phyloP scores from a whole-genome alignment of 2,888 invertebrate genomes.

The Cryptops parisi region DNA sequence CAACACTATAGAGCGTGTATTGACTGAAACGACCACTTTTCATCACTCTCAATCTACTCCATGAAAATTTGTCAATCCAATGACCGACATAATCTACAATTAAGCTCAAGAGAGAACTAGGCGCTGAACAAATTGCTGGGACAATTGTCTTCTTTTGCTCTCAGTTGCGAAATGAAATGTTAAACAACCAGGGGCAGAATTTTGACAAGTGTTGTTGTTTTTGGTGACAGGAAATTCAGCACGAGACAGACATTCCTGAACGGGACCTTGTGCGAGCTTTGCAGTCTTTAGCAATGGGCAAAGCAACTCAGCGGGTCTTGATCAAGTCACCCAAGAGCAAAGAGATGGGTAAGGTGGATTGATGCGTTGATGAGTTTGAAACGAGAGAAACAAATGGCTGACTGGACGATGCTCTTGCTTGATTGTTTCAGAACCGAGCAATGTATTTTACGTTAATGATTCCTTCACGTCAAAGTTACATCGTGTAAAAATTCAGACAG shows the following conservation, averaged over 20 bases:
- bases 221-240: constrained; percentile 55
- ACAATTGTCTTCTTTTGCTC: too few species aligned
- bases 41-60: too few species aligned
- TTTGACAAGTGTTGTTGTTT: neutral
- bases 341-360: constrained; percentile 52
- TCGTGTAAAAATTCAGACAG: constrained; percentile 47
- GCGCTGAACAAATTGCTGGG: too few species aligned
- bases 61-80: too few species aligned
- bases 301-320: constrained; percentile 85
- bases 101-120: too few species aligned
- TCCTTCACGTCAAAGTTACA: constrained; percentile 95
- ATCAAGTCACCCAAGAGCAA: constrained; percentile 91
- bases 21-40: too few species aligned
- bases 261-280: constrained; percentile 88
- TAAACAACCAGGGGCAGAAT: too few species aligned
- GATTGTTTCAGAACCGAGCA: constrained; percentile 50
- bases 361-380: neutral
- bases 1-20: too few species aligned
- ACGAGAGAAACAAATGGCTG: too few species aligned
- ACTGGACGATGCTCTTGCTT: constrained; percentile 6
- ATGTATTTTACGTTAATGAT: constrained; percentile 92
- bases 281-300: constrained; percentile 96
- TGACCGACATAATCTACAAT: too few species aligned
- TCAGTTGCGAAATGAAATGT: too few species aligned
- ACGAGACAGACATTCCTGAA: constrained; percentile 97